Conservation (phyloP, 2,888 invertebrate species). For the Dryadula phaetusa region DNA sequence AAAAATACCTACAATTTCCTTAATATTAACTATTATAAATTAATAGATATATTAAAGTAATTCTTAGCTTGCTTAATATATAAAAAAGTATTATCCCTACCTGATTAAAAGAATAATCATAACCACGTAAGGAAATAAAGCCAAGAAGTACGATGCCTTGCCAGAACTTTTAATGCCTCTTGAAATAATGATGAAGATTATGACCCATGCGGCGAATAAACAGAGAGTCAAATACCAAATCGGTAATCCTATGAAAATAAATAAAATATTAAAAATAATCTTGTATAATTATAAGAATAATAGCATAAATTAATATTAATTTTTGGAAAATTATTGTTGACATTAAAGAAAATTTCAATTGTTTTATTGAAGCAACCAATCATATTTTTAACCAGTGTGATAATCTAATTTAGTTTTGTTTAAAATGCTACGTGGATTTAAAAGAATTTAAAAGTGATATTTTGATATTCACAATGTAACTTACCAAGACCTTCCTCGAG, state of each 20-base stretch:
- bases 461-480: slow-evolving; percentile 19
- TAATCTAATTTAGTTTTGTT: background rate
- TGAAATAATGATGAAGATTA: slow-evolving; percentile 88
- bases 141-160: slow-evolving; percentile 95
- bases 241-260: slow-evolving; percentile 75
- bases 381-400: background rate
- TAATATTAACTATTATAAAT: too few species aligned
- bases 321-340: too few species aligned
- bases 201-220: slow-evolving; percentile 87
- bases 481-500: slow-evolving; percentile 23
- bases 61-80: background rate
- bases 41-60: background rate
- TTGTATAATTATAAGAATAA: too few species aligned
- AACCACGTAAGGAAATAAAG: slow-evolving; percentile 92
- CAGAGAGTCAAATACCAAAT: slow-evolving; percentile 88
- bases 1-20: background rate
- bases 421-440: background rate
- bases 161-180: slow-evolving; percentile 91
- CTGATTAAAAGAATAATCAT: slow-evolving; percentile 89
- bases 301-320: too few species aligned
- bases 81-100: slow-evolving; percentile 49
- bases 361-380: background rate
- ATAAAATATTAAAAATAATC: background rate
- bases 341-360: too few species aligned
- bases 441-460: background rate